Conservation (phyloP, 2,888 invertebrate genomes). For the Archips xylosteana region DNA sequence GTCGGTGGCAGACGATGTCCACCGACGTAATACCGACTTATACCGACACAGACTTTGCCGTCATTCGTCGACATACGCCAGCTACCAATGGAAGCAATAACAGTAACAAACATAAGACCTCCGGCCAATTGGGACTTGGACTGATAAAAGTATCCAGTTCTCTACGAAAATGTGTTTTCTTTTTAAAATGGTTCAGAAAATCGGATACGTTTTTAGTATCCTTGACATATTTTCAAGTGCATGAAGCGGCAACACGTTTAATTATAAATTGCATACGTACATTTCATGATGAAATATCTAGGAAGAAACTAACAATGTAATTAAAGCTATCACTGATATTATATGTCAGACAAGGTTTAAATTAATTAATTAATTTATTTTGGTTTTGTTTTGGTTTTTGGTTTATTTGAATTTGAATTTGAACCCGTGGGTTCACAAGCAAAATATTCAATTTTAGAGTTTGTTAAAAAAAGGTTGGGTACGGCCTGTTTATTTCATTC, state of each 20-base stretch:
- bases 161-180: conserved; percentile 12
- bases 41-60: not conserved
- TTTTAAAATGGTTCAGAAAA: not conserved
- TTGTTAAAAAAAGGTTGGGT: no score
- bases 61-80: not conserved
- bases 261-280: not conserved
- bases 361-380: no score
- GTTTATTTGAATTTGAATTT: no score
- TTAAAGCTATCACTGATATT: no score
- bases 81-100: conserved; percentile 17
- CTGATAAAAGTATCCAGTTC: conserved; percentile 19
- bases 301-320: no score
- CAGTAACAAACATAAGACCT: conserved; percentile 24
- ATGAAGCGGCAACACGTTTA: not conserved
- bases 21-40: not conserved
- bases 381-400: no score
- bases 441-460: no score
- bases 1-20: conserved; percentile 2
- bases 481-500: no score
- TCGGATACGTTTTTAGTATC: not conserved
- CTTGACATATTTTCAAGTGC: not conserved
- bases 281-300: no score
- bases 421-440: no score
- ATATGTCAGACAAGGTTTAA: no score
- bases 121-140: not conserved